Conservation (phyloP, 2,113 vertebrate species). For the Elephas maximus region DNA sequence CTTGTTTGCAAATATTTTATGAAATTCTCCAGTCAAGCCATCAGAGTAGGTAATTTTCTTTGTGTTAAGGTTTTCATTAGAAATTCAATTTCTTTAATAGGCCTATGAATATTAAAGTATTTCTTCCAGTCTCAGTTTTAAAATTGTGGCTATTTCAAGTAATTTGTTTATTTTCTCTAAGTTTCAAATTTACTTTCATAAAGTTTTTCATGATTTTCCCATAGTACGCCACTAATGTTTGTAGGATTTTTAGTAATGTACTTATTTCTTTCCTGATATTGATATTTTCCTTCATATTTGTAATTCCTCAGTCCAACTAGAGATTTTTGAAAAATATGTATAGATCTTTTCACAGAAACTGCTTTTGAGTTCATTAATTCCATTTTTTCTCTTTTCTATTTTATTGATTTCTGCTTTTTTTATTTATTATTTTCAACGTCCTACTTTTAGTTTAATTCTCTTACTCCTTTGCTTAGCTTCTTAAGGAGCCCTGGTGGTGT, state of each 20-base stretch:
- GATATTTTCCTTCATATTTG: neutral
- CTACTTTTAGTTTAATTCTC: neutral
- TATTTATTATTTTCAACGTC: neutral
- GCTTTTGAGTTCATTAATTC: neutral
- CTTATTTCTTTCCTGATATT: neutral
- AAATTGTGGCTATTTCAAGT: neutral
- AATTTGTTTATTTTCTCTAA: neutral
- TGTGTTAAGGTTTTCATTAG: neutral
- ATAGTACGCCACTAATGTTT: neutral
- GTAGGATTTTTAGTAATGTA: neutral
- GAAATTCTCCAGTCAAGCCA: neutral
- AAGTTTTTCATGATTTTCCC: neutral
- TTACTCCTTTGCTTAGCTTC: neutral
- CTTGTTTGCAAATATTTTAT: neutral
- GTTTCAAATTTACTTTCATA: neutral
- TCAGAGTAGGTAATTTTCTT: neutral
- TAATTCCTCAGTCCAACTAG: neutral
- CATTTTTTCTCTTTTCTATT: neutral
- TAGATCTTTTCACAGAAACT: neutral
- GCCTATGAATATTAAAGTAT: neutral
- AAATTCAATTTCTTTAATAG: neutral
- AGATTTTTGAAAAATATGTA: neutral
- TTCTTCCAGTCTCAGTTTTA: conserved; percentile 49
- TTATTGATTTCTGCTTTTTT: neutral
- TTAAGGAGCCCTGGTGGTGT: neutral